phyloP scores from a whole-genome alignment of 2,888 invertebrate genomes.

The Actias luna region DNA sequence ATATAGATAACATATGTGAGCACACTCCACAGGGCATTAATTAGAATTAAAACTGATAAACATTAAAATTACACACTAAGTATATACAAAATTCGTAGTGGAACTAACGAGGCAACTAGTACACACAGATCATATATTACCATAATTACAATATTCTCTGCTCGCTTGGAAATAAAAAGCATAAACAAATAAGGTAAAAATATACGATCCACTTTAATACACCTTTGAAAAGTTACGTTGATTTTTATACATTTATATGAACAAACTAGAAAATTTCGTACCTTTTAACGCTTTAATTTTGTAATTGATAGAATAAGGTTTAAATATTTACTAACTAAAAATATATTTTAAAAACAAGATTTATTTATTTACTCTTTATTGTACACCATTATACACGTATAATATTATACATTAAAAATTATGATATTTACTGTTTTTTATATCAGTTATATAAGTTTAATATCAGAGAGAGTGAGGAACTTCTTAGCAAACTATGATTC shows the following conservation, averaged over 20 bases:
- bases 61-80: background rate
- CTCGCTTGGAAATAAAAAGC: background rate
- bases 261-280: background rate
- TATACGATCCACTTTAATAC: background rate
- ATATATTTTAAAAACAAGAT: no score
- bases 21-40: background rate
- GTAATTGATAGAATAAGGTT: no score
- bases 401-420: no score
- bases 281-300: background rate
- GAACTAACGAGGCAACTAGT: constrained; percentile 3
- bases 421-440: no score
- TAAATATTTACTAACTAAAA: no score
- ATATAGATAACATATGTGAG: no score
- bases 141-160: background rate
- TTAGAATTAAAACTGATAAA: background rate
- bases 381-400: no score
- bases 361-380: no score
- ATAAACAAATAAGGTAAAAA: background rate
- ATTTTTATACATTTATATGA: background rate
- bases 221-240: background rate
- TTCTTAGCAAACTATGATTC: no score
- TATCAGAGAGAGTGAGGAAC: no score
- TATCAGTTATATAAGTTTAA: no score
- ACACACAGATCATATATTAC: background rate
- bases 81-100: background rate